Conservation (phyloP, 2,113 vertebrate genomes). For the Cyanoramphus novaezelandiae region DNA sequence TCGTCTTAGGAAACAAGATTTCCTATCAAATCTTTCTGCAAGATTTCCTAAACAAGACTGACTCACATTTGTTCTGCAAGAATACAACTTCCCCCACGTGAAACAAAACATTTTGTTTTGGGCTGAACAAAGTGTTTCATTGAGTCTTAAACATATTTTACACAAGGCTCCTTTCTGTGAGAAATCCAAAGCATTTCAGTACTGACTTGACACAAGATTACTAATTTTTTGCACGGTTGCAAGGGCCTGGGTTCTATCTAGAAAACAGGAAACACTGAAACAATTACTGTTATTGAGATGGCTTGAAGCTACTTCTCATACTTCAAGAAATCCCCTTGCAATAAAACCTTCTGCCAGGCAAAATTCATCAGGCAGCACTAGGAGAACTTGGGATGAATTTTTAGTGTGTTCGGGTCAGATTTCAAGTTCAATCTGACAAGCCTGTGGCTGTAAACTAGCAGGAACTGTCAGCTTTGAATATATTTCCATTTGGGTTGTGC, state of each 20-base stretch:
- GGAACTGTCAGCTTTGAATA: conserved; percentile 36
- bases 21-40: no score
- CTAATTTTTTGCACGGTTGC: neutral
- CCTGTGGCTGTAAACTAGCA: conserved; percentile 43
- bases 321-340: conserved; percentile 48
- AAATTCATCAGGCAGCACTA: conserved; percentile 37
- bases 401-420: conserved; percentile 24
- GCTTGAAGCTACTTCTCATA: conserved; percentile 20
- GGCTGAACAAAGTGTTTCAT: neutral
- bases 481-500: conserved; percentile 12
- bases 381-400: conserved; percentile 54
- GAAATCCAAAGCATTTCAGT: conserved; percentile 21
- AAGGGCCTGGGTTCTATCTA: conserved; percentile 15
- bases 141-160: conserved; percentile 4
- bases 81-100: neutral
- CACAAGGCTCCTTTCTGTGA: conserved; percentile 16
- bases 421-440: conserved; percentile 53
- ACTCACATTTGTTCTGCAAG: neutral
- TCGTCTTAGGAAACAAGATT: conserved; percentile 10
- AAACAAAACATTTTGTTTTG: conserved; percentile 45
- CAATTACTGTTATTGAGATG: conserved; percentile 30
- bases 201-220: conserved; percentile 36
- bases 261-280: conserved; percentile 20
- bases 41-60: conserved; percentile 13
- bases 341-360: conserved; percentile 48